Evolutionary conservation across 2,888 invertebrate species (phyloP), one percentile per base, ranked within the genome.

Genomic region (Xestobium rufovillosum): DNA sequence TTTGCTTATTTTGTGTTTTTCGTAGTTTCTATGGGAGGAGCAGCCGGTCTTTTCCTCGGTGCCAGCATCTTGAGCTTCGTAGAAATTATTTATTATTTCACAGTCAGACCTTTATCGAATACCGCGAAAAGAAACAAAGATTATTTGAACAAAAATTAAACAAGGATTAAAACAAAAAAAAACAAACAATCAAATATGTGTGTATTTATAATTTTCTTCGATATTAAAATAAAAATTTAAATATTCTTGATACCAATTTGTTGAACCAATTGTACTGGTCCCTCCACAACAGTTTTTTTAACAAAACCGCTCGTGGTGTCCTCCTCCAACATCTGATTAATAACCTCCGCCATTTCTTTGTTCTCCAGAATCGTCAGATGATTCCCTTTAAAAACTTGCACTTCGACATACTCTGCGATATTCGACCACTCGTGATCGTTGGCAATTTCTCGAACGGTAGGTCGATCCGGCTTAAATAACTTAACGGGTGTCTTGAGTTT

Each of bases 331-430:
- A n/a, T n/a, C n/a, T n/a, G n/a, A 43, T 78, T 78, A 16, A 82
- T 75, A n/a, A 76, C 66, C 41, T 75, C 68, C 1, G 75, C 69
- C 31, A 75, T 65, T 47, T 73, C 73, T 31, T 71, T 68, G 49
- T 76, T 78, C 6, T 80, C 75, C 45, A 83, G 54, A 50, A 83
- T 80, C 31, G 74, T 73, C 0, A 71, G 57, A 49, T 83, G 83
- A 54, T 78, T 79, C 8, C 83, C 83, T 52, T 80, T 78, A 6
- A 80, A 62, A 31, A 69, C 71, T 49, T 76, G 72, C 0, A 80
- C 65, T 1, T 68, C 68, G 0, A 81, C 69, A 3, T 67, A 66
- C 15, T 69, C 68, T 0, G 77, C 75, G 13, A 69, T 58, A 59
- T 70, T 70, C 1, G 73, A 70, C 0, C 83, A 59, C 10, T 76